A percentile compares a stretch with the other conserved stretches of the same genome.
phyloP scores from a whole-genome alignment of 1,140 invertebrate genomes.

The Radopholus similis region DNA sequence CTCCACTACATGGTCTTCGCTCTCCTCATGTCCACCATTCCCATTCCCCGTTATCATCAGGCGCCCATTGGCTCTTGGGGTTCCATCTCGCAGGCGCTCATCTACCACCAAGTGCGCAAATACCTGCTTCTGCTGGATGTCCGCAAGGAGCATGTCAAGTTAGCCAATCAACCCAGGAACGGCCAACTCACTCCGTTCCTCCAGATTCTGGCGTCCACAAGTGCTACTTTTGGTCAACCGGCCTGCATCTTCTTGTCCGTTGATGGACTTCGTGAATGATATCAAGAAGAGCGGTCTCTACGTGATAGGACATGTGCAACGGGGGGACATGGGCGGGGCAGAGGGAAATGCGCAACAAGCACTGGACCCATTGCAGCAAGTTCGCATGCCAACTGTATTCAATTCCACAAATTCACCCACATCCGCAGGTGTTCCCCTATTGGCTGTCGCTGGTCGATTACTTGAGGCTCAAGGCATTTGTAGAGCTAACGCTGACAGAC shows the following conservation, averaged over 20 bases:
- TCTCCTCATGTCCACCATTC: slow-evolving; percentile 67
- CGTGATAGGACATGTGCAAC: slow-evolving; percentile 59
- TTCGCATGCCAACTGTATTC: slow-evolving; percentile 16
- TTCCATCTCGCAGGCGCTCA: slow-evolving; percentile 93
- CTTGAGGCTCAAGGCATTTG: slow-evolving; percentile 77
- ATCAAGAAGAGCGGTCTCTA: slow-evolving; percentile 86
- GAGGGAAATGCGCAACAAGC: slow-evolving; percentile 10
- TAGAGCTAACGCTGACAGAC: slow-evolving; percentile 83
- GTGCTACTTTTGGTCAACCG: slow-evolving; percentile 86
- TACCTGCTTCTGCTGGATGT: slow-evolving; percentile 90
- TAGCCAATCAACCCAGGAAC: not conserved
- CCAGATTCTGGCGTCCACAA: slow-evolving; percentile 96
- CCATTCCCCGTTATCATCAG: slow-evolving; percentile 66
- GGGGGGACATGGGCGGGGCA: slow-evolving; percentile 35
- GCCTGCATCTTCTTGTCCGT: slow-evolving; percentile 78
- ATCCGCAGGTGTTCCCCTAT: slow-evolving; percentile 53
- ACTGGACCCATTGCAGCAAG: slow-evolving; percentile 56
- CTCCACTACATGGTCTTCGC: slow-evolving; percentile 47
- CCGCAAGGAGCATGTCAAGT: slow-evolving; percentile 83
- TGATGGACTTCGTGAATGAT: slow-evolving; percentile 96
- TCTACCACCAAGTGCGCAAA: slow-evolving; percentile 97
- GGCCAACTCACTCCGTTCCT: not conserved
- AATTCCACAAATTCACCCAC: not conserved
- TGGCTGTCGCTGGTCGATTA: slow-evolving; percentile 59
- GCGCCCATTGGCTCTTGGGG: slow-evolving; percentile 87